Conservation (phyloP, 2,888 invertebrate species). For the Anaspis maculata region DNA sequence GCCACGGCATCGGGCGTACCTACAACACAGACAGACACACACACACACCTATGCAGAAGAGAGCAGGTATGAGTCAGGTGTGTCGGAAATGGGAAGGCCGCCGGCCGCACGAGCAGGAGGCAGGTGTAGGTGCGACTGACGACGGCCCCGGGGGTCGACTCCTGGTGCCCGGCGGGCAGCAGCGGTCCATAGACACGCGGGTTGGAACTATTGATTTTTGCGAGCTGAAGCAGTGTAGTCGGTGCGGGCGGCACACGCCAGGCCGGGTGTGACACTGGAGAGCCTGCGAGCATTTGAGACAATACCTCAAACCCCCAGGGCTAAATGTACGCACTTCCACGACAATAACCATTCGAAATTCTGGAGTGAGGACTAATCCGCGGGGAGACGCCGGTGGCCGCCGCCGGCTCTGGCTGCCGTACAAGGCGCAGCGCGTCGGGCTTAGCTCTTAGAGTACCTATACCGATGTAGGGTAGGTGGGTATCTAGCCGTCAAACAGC, state of each 20-base stretch:
- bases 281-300: constrained; percentile 17
- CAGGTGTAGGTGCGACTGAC: constrained; percentile 1
- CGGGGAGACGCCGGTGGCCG: too few relatives aligned
- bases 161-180: constrained; percentile 24
- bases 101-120: neutral
- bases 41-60: too few relatives aligned
- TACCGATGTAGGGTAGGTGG: too few relatives aligned
- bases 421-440: too few relatives aligned
- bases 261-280: constrained; percentile 21
- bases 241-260: constrained; percentile 24
- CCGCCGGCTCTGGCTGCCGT: too few relatives aligned
- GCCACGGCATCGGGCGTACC: too few relatives aligned
- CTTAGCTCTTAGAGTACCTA: too few relatives aligned
- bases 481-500: too few relatives aligned
- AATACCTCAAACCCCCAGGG: constrained; percentile 18
- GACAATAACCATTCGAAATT: constrained; percentile 8
- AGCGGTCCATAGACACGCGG: constrained; percentile 23
- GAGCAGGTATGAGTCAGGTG: too few relatives aligned
- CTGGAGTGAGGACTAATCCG: constrained; percentile 1
- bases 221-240: constrained; percentile 28
- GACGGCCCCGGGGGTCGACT: constrained; percentile 14
- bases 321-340: constrained; percentile 7
- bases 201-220: constrained; percentile 35
- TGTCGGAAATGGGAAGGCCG: too few relatives aligned
- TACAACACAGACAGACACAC: too few relatives aligned